Base-by-base conservation (phyloP, 1,140 invertebrate genomes). In the Telenomus remus region DNA sequence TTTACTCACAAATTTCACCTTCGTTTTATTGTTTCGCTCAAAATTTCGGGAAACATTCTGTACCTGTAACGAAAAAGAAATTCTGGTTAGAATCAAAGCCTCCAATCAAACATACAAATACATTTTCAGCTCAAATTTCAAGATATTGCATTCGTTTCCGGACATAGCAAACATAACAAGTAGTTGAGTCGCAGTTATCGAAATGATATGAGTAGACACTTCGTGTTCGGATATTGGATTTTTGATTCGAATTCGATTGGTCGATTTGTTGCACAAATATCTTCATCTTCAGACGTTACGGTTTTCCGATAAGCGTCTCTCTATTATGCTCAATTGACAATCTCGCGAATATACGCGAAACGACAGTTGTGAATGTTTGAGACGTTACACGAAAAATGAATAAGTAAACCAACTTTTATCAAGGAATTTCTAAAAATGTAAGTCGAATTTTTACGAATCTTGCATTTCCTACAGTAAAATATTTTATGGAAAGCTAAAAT, bases 141-240 rank as follows among this genome's bases (percentile, higher is more conserved):
- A 27, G 19, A 27, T 27, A 27, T 27, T 27, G 19, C 19, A 3
- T 27, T 6, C 19, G 19, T 27, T 27, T 6, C 19, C 19, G 1
- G 37, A 19, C 35, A 39, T 4, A 39, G 34, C 46, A 42, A 54
- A 53, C 60, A 57, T 54, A 48, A 64, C 49, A 63, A 57, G 27
- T 37, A 65, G 63, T n/a, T 43, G 46, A 14, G 5, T 12, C 16
- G 49, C 15, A 39, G 19, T 27, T 55, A 51, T 73, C 69, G 59
- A 65, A 59, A 59, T 73, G 69, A 65, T 60, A 60, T 39, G 60
- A 73, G 59, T 73, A 47, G 15, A 56, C 60, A 44, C 42, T 51
- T 56, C 14, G 27, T 55, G 15, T 59, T 63, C 72, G 79, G 76
- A 80, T 79, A 79, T 80, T 79, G 77, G 79, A 79, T 79, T 70